Evolutionary conservation across 2,797 vertebrate genomes (phyloP), one percentile per base, ranked within the genome.

Genomic region (Acipenser oxyrinchus): DNA sequence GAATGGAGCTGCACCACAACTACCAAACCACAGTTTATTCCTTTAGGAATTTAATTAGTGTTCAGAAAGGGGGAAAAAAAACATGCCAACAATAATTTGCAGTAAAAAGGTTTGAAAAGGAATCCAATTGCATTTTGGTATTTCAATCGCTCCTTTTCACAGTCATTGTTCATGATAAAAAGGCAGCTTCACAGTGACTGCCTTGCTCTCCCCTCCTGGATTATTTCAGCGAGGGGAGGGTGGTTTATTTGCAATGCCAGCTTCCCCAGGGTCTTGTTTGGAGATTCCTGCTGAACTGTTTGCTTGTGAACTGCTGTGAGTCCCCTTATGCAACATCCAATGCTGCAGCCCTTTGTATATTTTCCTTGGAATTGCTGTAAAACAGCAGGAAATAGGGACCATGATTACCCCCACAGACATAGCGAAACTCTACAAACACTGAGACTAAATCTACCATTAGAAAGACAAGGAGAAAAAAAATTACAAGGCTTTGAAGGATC

Each of bases 241-340:
- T 3, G 23, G 23, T 37, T 37, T 37, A 37, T 37, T 37, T 37
- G 23, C 23, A 37, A 37, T 37, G 23, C 23, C 23, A 37, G 23
- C 23, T 37, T 50, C 53, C 67, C 57, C 18, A 37, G 61, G 55
- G 65, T 69, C 64, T 55, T 72, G 68, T 69, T 72, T 69, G 23
- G 23, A 66, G 64, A 69, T 69, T 69, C 67, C 57, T 60, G 53
- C 53, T 48, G 57, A 10, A 23, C 64, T 55, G 57, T 59, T 65
- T 64, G 48, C 6, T 76, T 74, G 65, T 71, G 64, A 73, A 75
- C 69, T 51, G 75, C 72, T 69, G 76, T 69, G 64, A 52, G 50
- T 15, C 1, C 70, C 70, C 68, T 11, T 57, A 65, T 64, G 70
- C 55, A 77, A 73, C 71, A 73, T 67, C 48, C 50, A 73, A 70